Evolutionary conservation across 2,797 vertebrate genomes (phyloP).

Genomic region (Sebastes alutus): DNA sequence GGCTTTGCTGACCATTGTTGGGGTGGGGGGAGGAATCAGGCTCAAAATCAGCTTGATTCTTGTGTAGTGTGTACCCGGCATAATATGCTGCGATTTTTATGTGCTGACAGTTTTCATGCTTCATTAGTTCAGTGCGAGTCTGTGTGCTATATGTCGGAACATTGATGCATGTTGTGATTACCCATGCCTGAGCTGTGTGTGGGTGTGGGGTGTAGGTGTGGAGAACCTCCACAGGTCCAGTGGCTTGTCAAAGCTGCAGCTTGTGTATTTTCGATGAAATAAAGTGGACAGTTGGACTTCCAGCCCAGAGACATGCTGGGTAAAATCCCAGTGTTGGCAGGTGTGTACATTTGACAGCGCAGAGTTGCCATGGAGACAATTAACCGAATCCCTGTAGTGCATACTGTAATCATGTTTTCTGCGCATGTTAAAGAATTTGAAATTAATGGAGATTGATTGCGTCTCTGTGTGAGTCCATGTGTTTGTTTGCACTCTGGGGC

Average conservation of each 20-base stretch:
- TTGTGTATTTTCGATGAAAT: constrained; percentile 32
- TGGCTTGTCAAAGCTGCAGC: constrained; percentile 32
- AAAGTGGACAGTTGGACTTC: constrained; percentile 55
- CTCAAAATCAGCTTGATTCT: too few relatives aligned
- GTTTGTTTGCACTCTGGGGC: background rate
- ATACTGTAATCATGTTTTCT: background rate
- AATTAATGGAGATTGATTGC: constrained; percentile 4
- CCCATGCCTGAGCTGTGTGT: background rate
- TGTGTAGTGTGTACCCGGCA: rapidly evolving
- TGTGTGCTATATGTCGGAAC: background rate
- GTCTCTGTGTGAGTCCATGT: background rate
- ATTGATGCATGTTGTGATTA: constrained; percentile 17
- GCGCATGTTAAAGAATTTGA: background rate
- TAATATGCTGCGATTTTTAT: constrained; percentile 19
- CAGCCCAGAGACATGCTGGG: constrained; percentile 44
- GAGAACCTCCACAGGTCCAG: constrained; percentile 21
- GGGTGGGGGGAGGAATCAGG: too few relatives aligned
- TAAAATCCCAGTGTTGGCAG: constrained; percentile 37
- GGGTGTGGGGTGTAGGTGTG: background rate
- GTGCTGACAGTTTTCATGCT: constrained; percentile 51
- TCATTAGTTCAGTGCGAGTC: constrained; percentile 27
- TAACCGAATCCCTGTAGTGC: background rate
- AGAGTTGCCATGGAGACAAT: constrained; percentile 47
- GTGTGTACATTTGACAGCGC: constrained; percentile 29
- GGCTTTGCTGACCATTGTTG: too few relatives aligned